These are phyloP conservation scores for Fringilla coelebs DNA, from an alignment of 2,797 vertebrate species.

Conservation along the genomic window DNA sequence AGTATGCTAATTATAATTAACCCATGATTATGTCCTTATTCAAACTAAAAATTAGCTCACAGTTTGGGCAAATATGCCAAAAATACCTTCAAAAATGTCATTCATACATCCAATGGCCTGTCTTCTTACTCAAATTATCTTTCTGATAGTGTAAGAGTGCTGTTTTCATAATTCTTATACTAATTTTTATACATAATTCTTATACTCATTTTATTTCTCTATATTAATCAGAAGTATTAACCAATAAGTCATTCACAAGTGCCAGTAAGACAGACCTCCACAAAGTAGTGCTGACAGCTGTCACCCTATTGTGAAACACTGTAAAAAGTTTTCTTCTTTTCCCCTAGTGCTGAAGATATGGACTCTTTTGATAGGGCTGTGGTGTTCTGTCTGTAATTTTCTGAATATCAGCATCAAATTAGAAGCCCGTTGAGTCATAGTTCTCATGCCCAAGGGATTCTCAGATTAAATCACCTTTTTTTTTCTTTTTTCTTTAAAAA, in stretches of 20 bases:
- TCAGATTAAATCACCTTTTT: not conserved
- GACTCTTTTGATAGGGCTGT: conserved; percentile 46
- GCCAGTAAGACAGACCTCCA: not conserved
- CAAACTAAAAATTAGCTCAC: conserved; percentile 33
- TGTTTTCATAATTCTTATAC: conserved; percentile 28
- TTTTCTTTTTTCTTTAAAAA: not conserved
- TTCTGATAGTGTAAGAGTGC: not conserved
- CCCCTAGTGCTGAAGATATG: conserved; percentile 44
- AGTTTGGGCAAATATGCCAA: conserved; percentile 20
- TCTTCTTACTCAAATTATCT: not conserved
- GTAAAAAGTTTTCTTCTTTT: conserved; percentile 66
- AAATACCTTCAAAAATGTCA: conserved; percentile 44
- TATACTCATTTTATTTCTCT: conserved; percentile 40
- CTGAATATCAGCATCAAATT: conserved; percentile 41
- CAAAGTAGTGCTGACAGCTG: conserved; percentile 56
- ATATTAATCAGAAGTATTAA: conserved; percentile 8
- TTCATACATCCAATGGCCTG: not conserved
- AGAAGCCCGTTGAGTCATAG: conserved; percentile 9
- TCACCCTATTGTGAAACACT: conserved; percentile 44
- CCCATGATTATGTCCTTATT: conserved; percentile 41
- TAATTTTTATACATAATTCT: too few relatives aligned
- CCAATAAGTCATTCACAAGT: conserved; percentile 27
- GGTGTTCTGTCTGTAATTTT: conserved; percentile 61
- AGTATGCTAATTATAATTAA: conserved; percentile 59
- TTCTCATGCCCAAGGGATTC: conserved; percentile 42